phyloP scores from a whole-genome alignment of 2,797 vertebrate genomes.

The Microchirus variegatus region DNA sequence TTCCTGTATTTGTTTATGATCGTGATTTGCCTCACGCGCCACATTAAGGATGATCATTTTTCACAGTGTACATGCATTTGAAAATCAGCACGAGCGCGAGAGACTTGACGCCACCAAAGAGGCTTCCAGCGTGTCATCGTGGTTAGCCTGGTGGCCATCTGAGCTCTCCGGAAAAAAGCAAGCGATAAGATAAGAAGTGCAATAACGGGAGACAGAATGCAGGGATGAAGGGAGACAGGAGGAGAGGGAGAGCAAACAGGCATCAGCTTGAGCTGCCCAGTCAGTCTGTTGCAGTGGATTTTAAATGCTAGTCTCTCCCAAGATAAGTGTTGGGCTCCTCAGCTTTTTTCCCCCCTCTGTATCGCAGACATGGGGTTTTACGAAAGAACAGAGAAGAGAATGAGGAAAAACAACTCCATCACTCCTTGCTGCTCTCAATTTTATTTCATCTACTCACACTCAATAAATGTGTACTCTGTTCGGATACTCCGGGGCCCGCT shows the following conservation, averaged over 20 bases:
- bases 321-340: constrained; percentile 44
- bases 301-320: constrained; percentile 61
- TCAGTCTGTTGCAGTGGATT: constrained; percentile 55
- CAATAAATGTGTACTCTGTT: constrained; percentile 70
- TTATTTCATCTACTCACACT: constrained; percentile 54
- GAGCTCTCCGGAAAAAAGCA: constrained; percentile 55
- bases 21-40: constrained; percentile 32
- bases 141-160: constrained; percentile 72
- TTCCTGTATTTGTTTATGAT: constrained; percentile 2
- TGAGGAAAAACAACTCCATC: constrained; percentile 24
- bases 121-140: constrained; percentile 47
- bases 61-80: constrained; percentile 29
- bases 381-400: constrained; percentile 27
- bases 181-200: constrained; percentile 54
- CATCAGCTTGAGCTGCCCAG: constrained; percentile 52
- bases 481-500: constrained; percentile 56
- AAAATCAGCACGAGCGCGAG: constrained; percentile 16
- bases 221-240: constrained; percentile 36
- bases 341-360: constrained; percentile 3
- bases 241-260: constrained; percentile 55
- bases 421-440: constrained; percentile 40
- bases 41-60: constrained; percentile 29
- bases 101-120: constrained; percentile 46
- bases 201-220: constrained; percentile 57
- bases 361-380: constrained; percentile 23